These are phyloP conservation scores for Sorex araneus DNA, from an alignment of 2,113 vertebrate species.

Conservation along the genomic window DNA sequence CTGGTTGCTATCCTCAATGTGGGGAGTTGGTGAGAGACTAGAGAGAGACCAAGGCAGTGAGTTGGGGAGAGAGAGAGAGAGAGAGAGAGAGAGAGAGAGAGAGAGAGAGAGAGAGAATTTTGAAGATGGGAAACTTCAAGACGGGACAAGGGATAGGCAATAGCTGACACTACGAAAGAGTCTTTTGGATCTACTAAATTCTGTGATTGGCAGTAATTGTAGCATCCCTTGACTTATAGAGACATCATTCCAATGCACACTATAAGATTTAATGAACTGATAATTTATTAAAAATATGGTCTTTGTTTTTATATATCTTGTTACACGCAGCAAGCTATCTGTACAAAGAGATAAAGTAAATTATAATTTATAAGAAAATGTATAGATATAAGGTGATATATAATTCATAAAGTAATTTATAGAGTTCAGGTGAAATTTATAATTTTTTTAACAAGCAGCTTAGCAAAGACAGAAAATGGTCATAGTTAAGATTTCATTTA, in stretches of 20 bases:
- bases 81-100: no score
- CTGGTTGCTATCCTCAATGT: no score
- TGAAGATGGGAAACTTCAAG: neutral
- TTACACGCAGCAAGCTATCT: neutral
- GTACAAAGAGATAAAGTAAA: no score
- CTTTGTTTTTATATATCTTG: neutral
- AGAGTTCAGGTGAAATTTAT: neutral
- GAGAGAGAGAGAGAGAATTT: no score
- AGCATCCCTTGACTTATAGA: neutral
- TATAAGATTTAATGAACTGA: neutral
- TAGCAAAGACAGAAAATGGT: neutral
- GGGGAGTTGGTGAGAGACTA: no score
- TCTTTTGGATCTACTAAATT: neutral
- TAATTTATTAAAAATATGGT: neutral
- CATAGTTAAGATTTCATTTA: neutral
- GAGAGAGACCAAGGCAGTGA: no score
- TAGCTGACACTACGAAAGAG: fast-evolving
- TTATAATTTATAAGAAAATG: no score
- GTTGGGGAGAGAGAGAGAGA: no score
- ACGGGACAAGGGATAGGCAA: fast-evolving
- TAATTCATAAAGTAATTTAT: no score
- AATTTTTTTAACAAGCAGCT: neutral
- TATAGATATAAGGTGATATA: no score
- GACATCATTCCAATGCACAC: neutral
- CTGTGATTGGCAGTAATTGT: no score